phyloP scores from a whole-genome alignment of 2,797 vertebrate species.

The Eurystomus glaucurus region DNA sequence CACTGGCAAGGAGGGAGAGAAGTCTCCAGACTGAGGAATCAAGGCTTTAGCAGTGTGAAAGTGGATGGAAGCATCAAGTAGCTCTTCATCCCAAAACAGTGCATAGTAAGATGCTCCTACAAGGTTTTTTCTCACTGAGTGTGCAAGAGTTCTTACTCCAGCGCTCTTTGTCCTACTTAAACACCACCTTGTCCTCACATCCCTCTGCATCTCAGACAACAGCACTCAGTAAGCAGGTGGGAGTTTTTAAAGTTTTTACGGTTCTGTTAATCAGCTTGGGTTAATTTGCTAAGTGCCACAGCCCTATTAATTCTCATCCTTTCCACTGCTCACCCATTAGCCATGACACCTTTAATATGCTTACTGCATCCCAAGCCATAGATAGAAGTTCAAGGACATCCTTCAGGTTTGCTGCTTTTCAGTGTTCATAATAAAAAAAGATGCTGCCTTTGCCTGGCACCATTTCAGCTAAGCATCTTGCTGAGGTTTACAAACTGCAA shows the following conservation, averaged over 20 bases:
- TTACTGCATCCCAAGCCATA: background rate
- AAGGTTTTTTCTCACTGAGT: background rate
- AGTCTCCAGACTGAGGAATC: background rate
- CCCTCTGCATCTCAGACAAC: background rate
- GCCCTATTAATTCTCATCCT: background rate
- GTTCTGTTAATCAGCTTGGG: constrained; percentile 11
- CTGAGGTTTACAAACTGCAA: constrained; percentile 35
- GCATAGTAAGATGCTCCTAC: background rate
- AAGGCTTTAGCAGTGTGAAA: background rate
- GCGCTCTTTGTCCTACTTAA: background rate
- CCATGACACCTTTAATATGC: background rate
- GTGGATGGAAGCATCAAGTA: background rate
- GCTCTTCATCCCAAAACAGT: background rate
- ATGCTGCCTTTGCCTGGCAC: constrained; percentile 25
- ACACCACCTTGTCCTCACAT: background rate
- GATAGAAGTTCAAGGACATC: constrained; percentile 23
- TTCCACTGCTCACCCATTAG: background rate
- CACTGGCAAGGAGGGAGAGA: background rate
- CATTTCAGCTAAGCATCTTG: constrained; percentile 5
- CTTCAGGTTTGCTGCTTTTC: constrained; percentile 25
- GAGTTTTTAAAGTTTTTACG: background rate
- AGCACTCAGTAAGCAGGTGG: background rate
- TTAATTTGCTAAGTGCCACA: background rate
- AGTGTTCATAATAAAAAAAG: background rate
- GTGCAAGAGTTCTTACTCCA: background rate